Evolutionary conservation across 2,888 invertebrate genomes (phyloP).

Genomic region (Zele albiditarsus): DNA sequence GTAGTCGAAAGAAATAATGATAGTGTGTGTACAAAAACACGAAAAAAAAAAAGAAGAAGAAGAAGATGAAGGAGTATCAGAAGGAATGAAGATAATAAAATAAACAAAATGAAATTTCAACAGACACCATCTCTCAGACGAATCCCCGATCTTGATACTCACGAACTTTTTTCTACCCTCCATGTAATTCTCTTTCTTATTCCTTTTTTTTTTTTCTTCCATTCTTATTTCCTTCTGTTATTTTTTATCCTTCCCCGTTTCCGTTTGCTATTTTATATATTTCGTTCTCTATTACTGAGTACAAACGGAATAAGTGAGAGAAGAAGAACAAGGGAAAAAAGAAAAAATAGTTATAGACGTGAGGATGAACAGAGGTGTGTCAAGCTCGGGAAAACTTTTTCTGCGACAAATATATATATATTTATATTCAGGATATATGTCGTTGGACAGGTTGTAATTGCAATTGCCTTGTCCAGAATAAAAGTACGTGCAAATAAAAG

Average conservation of each 20-base stretch:
- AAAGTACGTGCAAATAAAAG: background rate
- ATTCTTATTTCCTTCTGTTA: background rate
- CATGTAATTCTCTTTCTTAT: background rate
- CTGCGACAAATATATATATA: background rate
- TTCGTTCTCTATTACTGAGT: background rate
- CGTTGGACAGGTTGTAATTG: conserved; percentile 27
- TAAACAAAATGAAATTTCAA: conserved; percentile 5
- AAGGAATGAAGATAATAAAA: conserved; percentile 20
- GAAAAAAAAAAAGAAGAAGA: background rate
- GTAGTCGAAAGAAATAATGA: background rate
- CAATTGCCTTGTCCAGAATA: background rate
- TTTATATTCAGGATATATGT: conserved; percentile 24
- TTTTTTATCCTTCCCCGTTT: background rate
- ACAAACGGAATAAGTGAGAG: background rate
- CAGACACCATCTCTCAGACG: background rate
- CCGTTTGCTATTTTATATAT: background rate
- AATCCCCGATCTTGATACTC: conserved; percentile 2
- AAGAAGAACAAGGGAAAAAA: background rate
- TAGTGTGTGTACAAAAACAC: background rate
- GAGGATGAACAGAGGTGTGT: background rate
- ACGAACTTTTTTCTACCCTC: background rate
- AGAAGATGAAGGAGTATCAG: background rate
- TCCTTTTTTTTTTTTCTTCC: background rate
- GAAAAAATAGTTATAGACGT: background rate
- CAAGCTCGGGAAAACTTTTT: conserved; percentile 1